Conservation (phyloP, 2,113 vertebrate genomes). For the Ciconia stormi region DNA sequence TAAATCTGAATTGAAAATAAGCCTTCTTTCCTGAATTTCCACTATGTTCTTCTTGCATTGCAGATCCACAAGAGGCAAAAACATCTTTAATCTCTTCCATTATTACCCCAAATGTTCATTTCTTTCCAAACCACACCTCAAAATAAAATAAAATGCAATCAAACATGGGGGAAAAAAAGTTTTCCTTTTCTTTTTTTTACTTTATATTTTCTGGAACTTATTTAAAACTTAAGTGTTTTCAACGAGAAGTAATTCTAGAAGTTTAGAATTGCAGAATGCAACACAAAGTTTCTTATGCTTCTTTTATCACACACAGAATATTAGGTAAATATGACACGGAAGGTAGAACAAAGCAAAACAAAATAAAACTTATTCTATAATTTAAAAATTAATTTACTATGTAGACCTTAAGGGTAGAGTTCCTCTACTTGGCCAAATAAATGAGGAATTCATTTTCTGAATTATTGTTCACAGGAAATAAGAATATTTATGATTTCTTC, state of each 20-base stretch:
- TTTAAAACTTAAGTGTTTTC: not conserved
- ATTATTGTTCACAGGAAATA: not conserved
- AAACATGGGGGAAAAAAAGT: not conserved
- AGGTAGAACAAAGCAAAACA: not conserved
- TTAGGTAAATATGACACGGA: not conserved
- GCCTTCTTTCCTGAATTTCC: not conserved
- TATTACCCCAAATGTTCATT: not conserved
- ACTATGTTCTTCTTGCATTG: not conserved
- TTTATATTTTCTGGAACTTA: not conserved
- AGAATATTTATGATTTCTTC: not conserved
- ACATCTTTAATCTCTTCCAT: not conserved
- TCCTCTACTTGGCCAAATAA: not conserved
- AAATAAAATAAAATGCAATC: not conserved
- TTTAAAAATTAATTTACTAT: not conserved
- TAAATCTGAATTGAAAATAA: not conserved
- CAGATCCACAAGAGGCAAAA: not conserved
- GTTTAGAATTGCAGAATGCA: not conserved
- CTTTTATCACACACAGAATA: not conserved
- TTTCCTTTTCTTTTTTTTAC: not conserved
- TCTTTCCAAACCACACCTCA: not conserved
- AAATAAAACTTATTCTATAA: not conserved
- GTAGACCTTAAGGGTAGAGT: not conserved
- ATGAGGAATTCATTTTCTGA: not conserved
- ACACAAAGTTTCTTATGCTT: not conserved
- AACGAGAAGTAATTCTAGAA: not conserved